Percentiles rank a stretch among this genome's conserved stretches.
phyloP scores from a whole-genome alignment of 2,113 vertebrate genomes.

The human (Homo sapiens) region DNA sequence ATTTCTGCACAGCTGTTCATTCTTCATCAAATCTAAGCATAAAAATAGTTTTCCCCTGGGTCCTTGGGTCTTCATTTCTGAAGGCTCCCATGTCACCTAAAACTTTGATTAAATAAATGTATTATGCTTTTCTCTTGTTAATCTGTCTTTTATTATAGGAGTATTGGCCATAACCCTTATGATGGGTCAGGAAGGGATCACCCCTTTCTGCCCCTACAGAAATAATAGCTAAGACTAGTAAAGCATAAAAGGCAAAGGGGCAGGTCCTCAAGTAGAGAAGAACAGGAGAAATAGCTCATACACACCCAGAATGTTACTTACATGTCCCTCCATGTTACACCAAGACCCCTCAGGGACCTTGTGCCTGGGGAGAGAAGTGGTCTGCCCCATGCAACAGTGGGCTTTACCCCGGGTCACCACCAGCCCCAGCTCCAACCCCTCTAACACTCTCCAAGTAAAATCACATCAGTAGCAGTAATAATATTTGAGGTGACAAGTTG shows the following conservation, averaged over 20 bases:
- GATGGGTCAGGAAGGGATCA: not conserved
- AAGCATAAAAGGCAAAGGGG: not conserved
- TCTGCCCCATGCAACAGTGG: not conserved
- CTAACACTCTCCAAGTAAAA: not conserved
- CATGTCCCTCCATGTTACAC: not conserved
- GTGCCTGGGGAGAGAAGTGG: not conserved
- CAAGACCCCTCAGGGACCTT: not conserved
- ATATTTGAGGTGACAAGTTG: not conserved
- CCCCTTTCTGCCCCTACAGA: not conserved
- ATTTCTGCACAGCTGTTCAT: not conserved
- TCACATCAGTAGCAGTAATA: not conserved
- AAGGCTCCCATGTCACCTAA: not conserved
- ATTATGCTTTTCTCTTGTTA: not conserved
- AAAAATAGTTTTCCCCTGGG: not conserved
- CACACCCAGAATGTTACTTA: too few relatives aligned
- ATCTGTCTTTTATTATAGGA: not conserved
- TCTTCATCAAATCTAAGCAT: not conserved
- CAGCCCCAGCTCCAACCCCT: not conserved
- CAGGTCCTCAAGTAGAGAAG: not conserved
- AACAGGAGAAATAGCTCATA: not conserved
- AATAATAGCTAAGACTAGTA: not conserved
- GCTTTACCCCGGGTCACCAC: not conserved
- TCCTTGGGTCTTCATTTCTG: not conserved
- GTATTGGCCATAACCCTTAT: not conserved
- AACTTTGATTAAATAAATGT: not conserved